These are phyloP conservation scores for Papilio demoleus DNA, from an alignment of 2,888 invertebrate species.

Conservation along the genomic window DNA sequence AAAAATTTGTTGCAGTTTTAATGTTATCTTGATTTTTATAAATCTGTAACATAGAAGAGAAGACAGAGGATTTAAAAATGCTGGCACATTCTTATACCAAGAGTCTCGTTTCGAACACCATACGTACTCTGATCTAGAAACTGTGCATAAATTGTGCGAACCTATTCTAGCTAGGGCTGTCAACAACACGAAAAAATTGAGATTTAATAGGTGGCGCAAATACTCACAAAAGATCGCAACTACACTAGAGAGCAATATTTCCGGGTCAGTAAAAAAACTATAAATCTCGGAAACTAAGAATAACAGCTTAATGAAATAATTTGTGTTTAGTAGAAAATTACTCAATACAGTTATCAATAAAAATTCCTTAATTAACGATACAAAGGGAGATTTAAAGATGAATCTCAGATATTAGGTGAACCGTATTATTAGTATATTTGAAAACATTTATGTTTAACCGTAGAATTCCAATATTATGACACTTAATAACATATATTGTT, in stretches of 20 bases:
- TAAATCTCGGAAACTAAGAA: no score
- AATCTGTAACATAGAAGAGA: neutral
- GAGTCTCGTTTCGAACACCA: neutral
- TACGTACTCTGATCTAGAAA: neutral
- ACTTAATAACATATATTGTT: neutral
- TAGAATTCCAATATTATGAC: neutral
- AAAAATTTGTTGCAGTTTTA: no score
- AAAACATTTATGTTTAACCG: neutral
- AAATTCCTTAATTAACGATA: no score
- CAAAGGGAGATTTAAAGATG: no score
- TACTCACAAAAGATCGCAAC: no score
- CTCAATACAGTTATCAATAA: no score
- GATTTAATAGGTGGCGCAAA: no score
- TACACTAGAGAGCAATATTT: no score
- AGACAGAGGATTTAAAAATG: neutral
- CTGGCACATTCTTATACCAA: neutral
- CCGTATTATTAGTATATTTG: neutral
- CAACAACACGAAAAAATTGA: neutral
- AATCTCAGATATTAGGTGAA: neutral
- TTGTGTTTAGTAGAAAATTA: no score
- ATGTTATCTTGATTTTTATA: neutral
- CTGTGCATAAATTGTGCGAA: constrained; percentile 8
- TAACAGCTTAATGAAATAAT: no score
- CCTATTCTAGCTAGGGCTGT: neutral
- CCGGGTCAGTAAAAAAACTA: no score